Base-by-base conservation (phyloP, 1,140 invertebrate genomes). In the Eueides isabella region DNA sequence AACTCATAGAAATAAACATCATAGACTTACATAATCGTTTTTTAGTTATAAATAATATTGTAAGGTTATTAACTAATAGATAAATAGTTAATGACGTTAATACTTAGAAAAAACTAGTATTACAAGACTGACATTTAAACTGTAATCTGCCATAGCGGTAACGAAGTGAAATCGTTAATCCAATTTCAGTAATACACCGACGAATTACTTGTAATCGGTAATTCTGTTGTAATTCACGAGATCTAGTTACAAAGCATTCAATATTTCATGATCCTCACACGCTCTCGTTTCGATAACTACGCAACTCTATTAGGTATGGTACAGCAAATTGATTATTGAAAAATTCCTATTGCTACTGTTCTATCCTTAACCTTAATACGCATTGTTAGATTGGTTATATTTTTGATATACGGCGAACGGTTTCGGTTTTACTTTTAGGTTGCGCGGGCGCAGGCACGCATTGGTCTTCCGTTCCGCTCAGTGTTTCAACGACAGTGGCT, bases 321-420 rank as follows among this genome's bases (percentile, higher is more conserved):
- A 44, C 30, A 41, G 35, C 71, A 75, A 83, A 88, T 87, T 78
- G 80, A 81, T 85, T 85, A 83, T 79, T 80, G 71, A 81, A 81
- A 85, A 86, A 80, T 76, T 72, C 73, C 67, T 61, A 83, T 86
- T 78, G 81, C 82, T 86, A 83, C 80, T 67, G 68, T 83, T 78
- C 79, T 85, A 90, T 90, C 90, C 88, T 92, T 90, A 88, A 90
- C 88, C 88, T 91, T 90, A 89, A 88, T 76, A 78, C 75, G 77
- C 73, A 85, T 86, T 83, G 82, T 88, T 83, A 85, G 85, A 84
- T 84, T 75, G 80, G 69, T 80, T 81, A 77, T 86, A 86, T 87
- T 80, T 87, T 83, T 83, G 78, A 78, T 85, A 86, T 88, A 75
- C 68, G 67, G 75, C 77, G 79, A 78, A 69, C 82, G 84, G 78